A percentile compares a stretch with the other conserved stretches of the same genome.
Evolutionary conservation across 2,888 invertebrate species (phyloP).

Genomic region (Barypeithes pellucidus): DNA sequence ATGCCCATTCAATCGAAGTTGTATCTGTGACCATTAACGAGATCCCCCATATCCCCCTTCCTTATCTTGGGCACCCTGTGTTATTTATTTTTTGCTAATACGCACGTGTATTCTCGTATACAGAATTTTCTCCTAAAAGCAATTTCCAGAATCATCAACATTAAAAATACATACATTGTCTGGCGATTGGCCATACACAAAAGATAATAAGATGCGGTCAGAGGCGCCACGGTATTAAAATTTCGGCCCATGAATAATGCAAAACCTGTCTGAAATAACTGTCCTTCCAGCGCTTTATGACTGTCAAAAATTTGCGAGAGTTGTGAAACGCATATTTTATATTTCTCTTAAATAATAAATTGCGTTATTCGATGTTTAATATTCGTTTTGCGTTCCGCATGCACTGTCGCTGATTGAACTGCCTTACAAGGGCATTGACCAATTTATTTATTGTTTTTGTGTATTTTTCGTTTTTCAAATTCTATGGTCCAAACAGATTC

Average conservation of each 20-base stretch:
- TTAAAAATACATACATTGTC: neutral
- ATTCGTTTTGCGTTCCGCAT: constrained; percentile 1
- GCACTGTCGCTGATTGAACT: neutral
- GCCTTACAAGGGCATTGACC: constrained; percentile 17
- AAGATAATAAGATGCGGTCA: constrained; percentile 12
- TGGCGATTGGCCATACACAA: constrained; percentile 9
- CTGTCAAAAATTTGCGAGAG: constrained; percentile 24
- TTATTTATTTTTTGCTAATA: too few species aligned
- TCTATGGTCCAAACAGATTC: too few species aligned
- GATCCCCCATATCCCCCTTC: too few species aligned
- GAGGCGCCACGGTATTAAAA: constrained; percentile 41
- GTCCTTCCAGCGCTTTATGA: constrained; percentile 33
- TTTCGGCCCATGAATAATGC: constrained; percentile 41
- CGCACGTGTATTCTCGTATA: too few species aligned
- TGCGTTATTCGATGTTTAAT: constrained; percentile 4
- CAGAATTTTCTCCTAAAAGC: neutral
- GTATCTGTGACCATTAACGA: too few species aligned
- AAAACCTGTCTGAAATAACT: constrained; percentile 41
- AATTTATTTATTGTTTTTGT: neutral
- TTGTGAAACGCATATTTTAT: neutral
- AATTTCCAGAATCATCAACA: neutral
- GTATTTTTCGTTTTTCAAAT: too few species aligned
- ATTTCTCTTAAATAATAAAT: constrained; percentile 15
- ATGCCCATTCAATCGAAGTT: too few species aligned
- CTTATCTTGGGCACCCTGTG: too few species aligned